phyloP scores from a whole-genome alignment of 1,140 invertebrate genomes.

The Macrobrachium rosenbergii region DNA sequence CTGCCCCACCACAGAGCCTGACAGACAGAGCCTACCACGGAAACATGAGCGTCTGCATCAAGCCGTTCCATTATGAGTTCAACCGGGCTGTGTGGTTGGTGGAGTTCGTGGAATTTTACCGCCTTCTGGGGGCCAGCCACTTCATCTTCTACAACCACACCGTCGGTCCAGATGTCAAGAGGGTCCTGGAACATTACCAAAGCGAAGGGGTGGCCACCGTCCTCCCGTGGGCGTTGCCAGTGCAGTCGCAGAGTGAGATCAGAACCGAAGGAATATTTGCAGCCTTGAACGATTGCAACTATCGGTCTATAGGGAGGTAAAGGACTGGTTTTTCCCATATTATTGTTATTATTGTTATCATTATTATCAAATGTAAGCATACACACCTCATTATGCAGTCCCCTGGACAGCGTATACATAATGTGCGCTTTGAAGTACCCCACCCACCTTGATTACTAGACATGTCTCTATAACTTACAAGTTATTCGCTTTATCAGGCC shows the following conservation, averaged over 20 bases:
- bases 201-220: slow-evolving; percentile 80
- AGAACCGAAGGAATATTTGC: slow-evolving; percentile 92
- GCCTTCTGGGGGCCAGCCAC: slow-evolving; percentile 86
- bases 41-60: slow-evolving; percentile 91
- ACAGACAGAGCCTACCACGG: slow-evolving; percentile 8
- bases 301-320: slow-evolving; percentile 83
- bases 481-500: no score
- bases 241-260: slow-evolving; percentile 90
- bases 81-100: slow-evolving; percentile 84
- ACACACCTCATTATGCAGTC: no score
- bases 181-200: slow-evolving; percentile 81
- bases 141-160: slow-evolving; percentile 96
- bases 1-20: background rate
- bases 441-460: no score
- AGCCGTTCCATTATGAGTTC: slow-evolving; percentile 92
- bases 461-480: no score
- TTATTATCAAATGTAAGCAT: no score
- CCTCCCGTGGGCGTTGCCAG: slow-evolving; percentile 89
- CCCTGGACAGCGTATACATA: no score
- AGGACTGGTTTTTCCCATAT: no score
- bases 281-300: slow-evolving; percentile 92
- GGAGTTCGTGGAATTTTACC: slow-evolving; percentile 93
- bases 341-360: no score
- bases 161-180: slow-evolving; percentile 79
- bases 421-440: no score